Evolutionary conservation across 2,797 vertebrate species (phyloP).

Genomic region (Ataeniobius toweri): DNA sequence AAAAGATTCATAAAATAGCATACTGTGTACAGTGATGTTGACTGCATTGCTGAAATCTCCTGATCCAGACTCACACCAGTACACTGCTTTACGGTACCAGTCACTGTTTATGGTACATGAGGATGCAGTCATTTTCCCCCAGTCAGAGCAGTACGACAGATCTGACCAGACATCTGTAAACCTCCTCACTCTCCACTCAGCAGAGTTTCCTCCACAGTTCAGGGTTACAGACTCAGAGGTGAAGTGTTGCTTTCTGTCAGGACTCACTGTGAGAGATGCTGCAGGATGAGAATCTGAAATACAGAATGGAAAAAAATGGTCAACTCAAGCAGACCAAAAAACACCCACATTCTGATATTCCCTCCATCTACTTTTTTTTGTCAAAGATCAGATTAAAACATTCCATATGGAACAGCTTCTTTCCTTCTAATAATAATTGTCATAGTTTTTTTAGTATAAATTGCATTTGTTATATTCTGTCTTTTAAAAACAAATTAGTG

Average conservation of each 20-base stretch:
- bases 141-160: not conserved
- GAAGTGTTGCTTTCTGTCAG: conserved; percentile 4
- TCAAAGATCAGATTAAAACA: no score
- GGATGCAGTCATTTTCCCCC: not conserved
- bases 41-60: not conserved
- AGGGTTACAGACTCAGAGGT: not conserved
- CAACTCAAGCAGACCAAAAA: no score
- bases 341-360: no score
- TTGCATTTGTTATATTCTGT: no score
- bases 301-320: no score
- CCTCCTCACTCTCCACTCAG: not conserved
- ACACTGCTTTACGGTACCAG: not conserved
- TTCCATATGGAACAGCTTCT: no score
- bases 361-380: no score
- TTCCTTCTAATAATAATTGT: no score
- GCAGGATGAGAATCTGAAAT: not conserved
- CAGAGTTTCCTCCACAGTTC: not conserved
- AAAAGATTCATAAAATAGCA: no score
- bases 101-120: not conserved
- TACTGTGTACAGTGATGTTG: not conserved
- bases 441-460: no score
- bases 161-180: not conserved
- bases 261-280: not conserved
- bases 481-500: no score
- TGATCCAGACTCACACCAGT: not conserved